These are phyloP conservation scores for Mirza zaza DNA, from an alignment of 2,113 vertebrate genomes.

Conservation along the genomic window DNA sequence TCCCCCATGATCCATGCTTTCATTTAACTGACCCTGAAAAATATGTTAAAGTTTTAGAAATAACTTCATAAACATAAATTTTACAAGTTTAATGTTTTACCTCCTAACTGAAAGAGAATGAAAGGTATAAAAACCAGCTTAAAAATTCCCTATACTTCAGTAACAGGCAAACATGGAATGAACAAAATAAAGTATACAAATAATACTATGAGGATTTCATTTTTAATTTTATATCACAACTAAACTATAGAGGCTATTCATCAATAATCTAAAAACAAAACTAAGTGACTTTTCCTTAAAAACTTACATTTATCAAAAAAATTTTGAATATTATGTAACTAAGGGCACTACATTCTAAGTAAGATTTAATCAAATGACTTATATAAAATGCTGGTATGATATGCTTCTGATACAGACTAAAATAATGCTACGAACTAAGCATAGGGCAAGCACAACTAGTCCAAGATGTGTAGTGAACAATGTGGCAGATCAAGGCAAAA, in stretches of 20 bases:
- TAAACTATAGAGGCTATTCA: background rate
- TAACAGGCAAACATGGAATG: background rate
- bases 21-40: constrained; percentile 91
- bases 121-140: constrained; percentile 46
- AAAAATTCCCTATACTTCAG: background rate
- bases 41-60: constrained; percentile 70
- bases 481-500: constrained; percentile 28
- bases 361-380: constrained; percentile 27
- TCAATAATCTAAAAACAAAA: constrained; percentile 36
- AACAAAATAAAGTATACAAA: background rate
- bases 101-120: constrained; percentile 6
- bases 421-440: background rate
- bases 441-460: background rate
- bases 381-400: constrained; percentile 12
- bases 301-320: background rate
- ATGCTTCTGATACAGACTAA: constrained; percentile 13
- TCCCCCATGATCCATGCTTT: constrained; percentile 97
- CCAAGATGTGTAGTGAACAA: background rate
- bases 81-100: background rate
- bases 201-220: background rate
- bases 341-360: constrained; percentile 6
- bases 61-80: constrained; percentile 50
- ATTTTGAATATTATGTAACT: constrained; percentile 40
- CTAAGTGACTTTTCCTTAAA: background rate
- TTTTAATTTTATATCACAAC: constrained; percentile 50